A percentile compares a stretch with the other conserved stretches of the same genome.
phyloP scores from a whole-genome alignment of 2,888 invertebrate genomes.

The Ennomos quercinarius region DNA sequence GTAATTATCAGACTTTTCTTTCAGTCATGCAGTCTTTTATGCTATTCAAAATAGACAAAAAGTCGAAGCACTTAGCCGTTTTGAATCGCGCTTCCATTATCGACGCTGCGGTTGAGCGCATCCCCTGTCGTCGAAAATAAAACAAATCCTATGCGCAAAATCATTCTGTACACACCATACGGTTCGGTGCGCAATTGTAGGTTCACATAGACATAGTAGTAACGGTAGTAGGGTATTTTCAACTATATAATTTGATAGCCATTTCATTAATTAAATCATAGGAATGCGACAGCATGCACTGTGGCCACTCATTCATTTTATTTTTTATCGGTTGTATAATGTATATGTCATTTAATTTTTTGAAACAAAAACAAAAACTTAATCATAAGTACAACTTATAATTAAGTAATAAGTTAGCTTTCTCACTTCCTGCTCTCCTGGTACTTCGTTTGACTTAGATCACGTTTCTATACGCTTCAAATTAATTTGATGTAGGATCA shows the following conservation, averaged over 20 bases:
- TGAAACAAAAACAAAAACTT: too few species aligned
- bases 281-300: too few species aligned
- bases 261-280: not conserved
- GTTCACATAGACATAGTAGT: conserved; percentile 6
- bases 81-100: conserved; percentile 59
- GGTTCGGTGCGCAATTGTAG: conserved; percentile 43
- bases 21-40: conserved; percentile 26
- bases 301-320: too few species aligned
- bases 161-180: conserved; percentile 53
- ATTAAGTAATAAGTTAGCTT: too few species aligned
- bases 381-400: too few species aligned
- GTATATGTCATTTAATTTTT: too few species aligned
- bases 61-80: conserved; percentile 43
- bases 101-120: conserved; percentile 58
- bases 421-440: too few species aligned
- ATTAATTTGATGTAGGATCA: too few species aligned
- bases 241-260: not conserved
- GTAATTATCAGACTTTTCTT: conserved; percentile 33
- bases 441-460: too few species aligned
- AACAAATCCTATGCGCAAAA: conserved; percentile 66
- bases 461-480: too few species aligned
- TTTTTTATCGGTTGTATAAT: too few species aligned
- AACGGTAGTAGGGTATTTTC: not conserved
- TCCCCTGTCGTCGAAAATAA: conserved; percentile 60
- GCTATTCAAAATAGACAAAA: conserved; percentile 36